Conservation (phyloP, 2,888 invertebrate genomes). For the Catocala sponsa region DNA sequence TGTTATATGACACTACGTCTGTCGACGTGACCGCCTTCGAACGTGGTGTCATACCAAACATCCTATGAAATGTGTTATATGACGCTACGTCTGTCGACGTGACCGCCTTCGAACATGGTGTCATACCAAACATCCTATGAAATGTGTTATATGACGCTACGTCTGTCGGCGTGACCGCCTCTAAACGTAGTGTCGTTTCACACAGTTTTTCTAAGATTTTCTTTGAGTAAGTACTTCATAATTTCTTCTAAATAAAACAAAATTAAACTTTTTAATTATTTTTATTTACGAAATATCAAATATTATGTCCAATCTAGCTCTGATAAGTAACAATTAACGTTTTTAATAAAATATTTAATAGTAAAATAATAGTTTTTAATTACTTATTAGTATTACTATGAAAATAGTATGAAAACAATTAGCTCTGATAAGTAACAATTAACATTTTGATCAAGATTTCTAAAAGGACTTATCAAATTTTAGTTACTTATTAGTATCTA, state of each 20-base stretch:
- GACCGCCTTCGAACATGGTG: too few species aligned
- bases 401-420: conserved; percentile 8
- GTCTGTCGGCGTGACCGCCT: conserved; percentile 7
- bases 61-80: neutral
- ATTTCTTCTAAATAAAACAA: conserved; percentile 9
- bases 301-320: conserved; percentile 12
- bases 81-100: too few species aligned
- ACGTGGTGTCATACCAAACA: too few species aligned
- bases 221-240: conserved; percentile 9
- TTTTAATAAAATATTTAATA: conserved; percentile 11
- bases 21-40: too few species aligned
- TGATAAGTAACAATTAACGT: conserved; percentile 12
- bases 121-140: too few species aligned
- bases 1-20: too few species aligned
- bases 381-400: conserved; percentile 12
- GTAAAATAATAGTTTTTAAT: too few species aligned
- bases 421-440: conserved; percentile 9
- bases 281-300: conserved; percentile 7
- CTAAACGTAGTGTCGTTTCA: conserved; percentile 6
- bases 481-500: conserved; percentile 9
- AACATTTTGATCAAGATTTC: conserved; percentile 10
- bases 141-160: too few species aligned
- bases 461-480: conserved; percentile 10
- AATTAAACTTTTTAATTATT: conserved; percentile 9
- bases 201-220: conserved; percentile 6